phyloP scores from a whole-genome alignment of 2,797 vertebrate species.

The Sphaeramia orbicularis region DNA sequence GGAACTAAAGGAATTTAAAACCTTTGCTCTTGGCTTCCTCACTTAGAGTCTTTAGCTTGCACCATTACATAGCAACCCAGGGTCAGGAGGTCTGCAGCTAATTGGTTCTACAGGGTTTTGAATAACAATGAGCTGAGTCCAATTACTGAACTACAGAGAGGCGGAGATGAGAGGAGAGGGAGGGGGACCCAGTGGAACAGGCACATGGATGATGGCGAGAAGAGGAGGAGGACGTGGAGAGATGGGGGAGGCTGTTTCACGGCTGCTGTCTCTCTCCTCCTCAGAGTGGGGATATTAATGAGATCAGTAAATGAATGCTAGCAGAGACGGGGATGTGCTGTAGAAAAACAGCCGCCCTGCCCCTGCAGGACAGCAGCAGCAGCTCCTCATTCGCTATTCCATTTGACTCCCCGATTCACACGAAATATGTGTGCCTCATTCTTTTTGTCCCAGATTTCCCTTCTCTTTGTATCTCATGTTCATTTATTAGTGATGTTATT shows the following conservation, averaged over 20 bases:
- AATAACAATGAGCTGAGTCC: slow-evolving; percentile 86
- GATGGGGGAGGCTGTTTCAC: slow-evolving; percentile 61
- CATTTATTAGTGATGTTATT: slow-evolving; percentile 86
- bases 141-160: slow-evolving; percentile 86
- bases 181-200: slow-evolving; percentile 73
- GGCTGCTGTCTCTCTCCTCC: slow-evolving; percentile 78
- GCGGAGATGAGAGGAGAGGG: slow-evolving; percentile 69
- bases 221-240: slow-evolving; percentile 56
- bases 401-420: slow-evolving; percentile 86
- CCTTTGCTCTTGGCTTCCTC: slow-evolving; percentile 88
- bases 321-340: slow-evolving; percentile 85
- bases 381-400: slow-evolving; percentile 88
- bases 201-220: slow-evolving; percentile 65
- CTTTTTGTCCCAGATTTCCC: slow-evolving; percentile 80
- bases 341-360: slow-evolving; percentile 76
- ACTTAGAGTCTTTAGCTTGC: slow-evolving; percentile 85
- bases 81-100: slow-evolving; percentile 87
- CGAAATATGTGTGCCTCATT: slow-evolving; percentile 69
- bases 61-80: slow-evolving; percentile 83
- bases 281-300: slow-evolving; percentile 84
- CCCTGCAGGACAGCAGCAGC: slow-evolving; percentile 78
- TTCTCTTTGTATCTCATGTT: slow-evolving; percentile 77
- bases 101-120: slow-evolving; percentile 91
- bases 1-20: slow-evolving; percentile 92
- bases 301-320: slow-evolving; percentile 88